Percentiles rank a stretch among this genome's conserved stretches.
phyloP scores from a whole-genome alignment of 1,140 invertebrate species.

The Cydia splendana region DNA sequence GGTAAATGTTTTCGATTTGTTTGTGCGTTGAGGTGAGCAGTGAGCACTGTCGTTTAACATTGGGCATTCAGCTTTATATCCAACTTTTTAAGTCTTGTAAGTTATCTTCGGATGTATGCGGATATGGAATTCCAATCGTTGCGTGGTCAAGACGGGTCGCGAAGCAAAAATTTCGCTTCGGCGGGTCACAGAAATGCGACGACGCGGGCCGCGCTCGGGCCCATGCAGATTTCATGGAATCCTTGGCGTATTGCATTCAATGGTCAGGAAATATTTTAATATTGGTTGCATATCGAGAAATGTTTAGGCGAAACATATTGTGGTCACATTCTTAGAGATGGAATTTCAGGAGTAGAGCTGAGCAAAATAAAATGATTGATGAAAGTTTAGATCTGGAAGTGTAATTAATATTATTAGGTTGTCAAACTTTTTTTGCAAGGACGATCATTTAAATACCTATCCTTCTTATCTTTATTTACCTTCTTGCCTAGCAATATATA shows the following conservation, averaged over 20 bases:
- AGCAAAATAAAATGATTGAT: not conserved
- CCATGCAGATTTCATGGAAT: not conserved
- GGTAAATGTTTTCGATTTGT: slow-evolving; percentile 17
- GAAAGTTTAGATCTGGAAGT: not conserved
- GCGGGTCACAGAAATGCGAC: not conserved
- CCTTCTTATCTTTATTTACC: not conserved
- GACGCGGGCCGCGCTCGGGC: not conserved
- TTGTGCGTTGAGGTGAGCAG: slow-evolving; percentile 4
- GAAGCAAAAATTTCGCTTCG: slow-evolving; percentile 27
- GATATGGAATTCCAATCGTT: slow-evolving; percentile 21
- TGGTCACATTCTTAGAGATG: not conserved
- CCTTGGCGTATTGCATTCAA: slow-evolving; percentile 2
- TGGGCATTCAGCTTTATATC: not conserved
- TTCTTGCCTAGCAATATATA: not conserved
- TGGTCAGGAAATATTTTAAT: not conserved
- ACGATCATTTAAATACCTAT: not conserved
- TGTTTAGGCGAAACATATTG: not conserved
- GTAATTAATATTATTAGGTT: not conserved
- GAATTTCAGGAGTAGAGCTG: not conserved
- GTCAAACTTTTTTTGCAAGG: too few species aligned
- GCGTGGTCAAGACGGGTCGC: slow-evolving; percentile 16
- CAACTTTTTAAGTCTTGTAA: not conserved
- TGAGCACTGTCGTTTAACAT: not conserved
- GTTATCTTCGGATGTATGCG: slow-evolving; percentile 13
- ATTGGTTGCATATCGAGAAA: not conserved